phyloP scores from a whole-genome alignment of 92 coral and sea anemone species.

The Phymanthus crucifer region DNA sequence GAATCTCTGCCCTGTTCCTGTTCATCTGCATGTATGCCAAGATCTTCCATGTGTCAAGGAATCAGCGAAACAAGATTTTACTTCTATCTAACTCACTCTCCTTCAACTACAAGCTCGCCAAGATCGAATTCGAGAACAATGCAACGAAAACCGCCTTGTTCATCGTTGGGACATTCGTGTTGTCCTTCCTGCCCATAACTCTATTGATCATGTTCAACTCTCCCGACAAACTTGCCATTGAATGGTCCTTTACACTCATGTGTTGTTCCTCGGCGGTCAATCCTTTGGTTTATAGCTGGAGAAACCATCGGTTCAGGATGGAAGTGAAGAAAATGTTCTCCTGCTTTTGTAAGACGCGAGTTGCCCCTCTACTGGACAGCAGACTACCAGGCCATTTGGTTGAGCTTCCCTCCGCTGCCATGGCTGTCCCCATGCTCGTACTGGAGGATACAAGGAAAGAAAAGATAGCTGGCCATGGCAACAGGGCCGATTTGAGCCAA shows the following conservation, averaged over 20 bases:
- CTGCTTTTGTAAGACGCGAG: not conserved
- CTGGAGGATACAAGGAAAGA: too few species aligned
- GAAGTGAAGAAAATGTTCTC: conserved; percentile 38
- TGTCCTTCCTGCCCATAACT: conserved; percentile 53
- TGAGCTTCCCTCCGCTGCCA: too few species aligned
- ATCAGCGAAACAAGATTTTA: conserved; percentile 40
- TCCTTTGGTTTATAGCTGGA: conserved; percentile 66
- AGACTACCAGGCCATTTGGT: too few species aligned
- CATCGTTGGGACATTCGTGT: conserved; percentile 43
- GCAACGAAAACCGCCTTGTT: conserved; percentile 56
- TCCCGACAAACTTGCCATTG: conserved; percentile 36
- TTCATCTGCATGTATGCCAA: conserved; percentile 51
- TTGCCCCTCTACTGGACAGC: not conserved
- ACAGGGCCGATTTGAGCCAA: too few species aligned
- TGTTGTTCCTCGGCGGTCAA: conserved; percentile 59
- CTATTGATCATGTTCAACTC: conserved; percentile 33
- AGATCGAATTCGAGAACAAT: conserved; percentile 25
- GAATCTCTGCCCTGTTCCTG: conserved; percentile 35
- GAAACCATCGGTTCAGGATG: conserved; percentile 58
- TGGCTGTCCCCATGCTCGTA: too few species aligned
- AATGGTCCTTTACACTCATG: conserved; percentile 59
- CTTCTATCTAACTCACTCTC: conserved; percentile 49
- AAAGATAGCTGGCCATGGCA: too few species aligned
- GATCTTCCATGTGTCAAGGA: conserved; percentile 55
- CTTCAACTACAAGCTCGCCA: conserved; percentile 45